Base-by-base conservation (phyloP, 2,888 invertebrate genomes). In the Allophyes oxyacanthae region DNA sequence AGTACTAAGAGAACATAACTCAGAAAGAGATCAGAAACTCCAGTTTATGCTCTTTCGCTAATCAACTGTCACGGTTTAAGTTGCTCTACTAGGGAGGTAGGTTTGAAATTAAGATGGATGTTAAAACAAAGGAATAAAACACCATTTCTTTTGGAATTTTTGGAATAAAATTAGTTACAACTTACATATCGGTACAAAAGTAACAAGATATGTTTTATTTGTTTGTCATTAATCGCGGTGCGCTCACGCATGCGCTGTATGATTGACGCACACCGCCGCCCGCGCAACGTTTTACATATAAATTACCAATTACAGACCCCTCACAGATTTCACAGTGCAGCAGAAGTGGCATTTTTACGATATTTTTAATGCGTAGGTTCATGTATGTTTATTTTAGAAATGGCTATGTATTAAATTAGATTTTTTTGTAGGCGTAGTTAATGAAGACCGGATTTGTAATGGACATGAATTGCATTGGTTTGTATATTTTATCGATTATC, bases 231-330 rank as follows among this genome's bases (percentile, higher is more conserved):
- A 70, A 64, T 57, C 50, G 57, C 60, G 58, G 37, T 49, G 60
- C 66, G 64, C 70, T 62, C 67, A 61, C 70, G 68, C 61, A 64
- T 51, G 53, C 64, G 51, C 48, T 5, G 75, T 72, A 82, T 87
- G 89, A 89, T 86, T 86, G 90, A 89, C 88, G 86, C 70, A 45
- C 62, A 56, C 74, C 79, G 82, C 82, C 88, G 85, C 86, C 83
- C 83, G 85, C 84, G 81, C 82, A 78, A 60, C 83, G 84, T 85
- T 92, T 92, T 92, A 92, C 92, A 92, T 92, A 91, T 91, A 92
- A 92, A 92, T 92, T 88, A 91, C 87, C 87, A 87, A 90, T 89
- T 88, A 89, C 74, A 72, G 53, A 55, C 57, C 48, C 54, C 60
- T 58, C 69, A 75, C 67, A 81, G 83, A 68, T 58, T 53, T 56